phyloP scores from a whole-genome alignment of 2,888 invertebrate genomes.

The Desoria tigrina region DNA sequence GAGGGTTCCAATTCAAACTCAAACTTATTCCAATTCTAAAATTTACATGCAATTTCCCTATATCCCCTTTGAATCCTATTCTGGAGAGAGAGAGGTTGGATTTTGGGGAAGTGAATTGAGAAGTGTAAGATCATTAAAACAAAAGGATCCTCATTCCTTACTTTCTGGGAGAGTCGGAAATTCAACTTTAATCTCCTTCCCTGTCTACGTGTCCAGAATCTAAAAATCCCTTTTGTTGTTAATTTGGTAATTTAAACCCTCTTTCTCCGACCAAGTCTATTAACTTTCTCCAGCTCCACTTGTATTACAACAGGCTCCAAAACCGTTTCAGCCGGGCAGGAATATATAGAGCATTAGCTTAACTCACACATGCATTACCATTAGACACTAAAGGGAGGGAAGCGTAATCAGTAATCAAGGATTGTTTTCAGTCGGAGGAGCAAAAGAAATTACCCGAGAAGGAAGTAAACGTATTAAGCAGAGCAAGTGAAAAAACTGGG shows the following conservation, averaged over 20 bases:
- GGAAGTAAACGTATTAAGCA: background rate
- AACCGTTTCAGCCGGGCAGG: no score
- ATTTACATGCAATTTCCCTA: no score
- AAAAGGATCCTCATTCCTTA: background rate
- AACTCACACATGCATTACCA: no score
- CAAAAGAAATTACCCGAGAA: background rate
- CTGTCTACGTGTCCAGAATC: background rate
- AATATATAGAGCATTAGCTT: no score
- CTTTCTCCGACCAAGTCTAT: background rate
- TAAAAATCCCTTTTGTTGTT: constrained; percentile 4
- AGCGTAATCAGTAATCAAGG: constrained; percentile 7
- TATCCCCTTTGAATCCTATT: no score
- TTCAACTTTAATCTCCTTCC: constrained; percentile 11
- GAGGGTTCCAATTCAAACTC: no score
- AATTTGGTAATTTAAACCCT: constrained; percentile 11
- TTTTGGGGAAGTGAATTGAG: no score
- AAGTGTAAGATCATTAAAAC: constrained; percentile 1
- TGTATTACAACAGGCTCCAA: no score
- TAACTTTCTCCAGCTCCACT: constrained; percentile 2
- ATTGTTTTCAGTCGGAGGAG: constrained; percentile 1
- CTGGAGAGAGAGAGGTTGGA: no score
- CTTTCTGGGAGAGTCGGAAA: background rate
- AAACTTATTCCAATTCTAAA: no score
- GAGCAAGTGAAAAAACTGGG: background rate
- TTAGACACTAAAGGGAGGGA: no score